phyloP scores from a whole-genome alignment of 2,113 vertebrate genomes.

The Corythornis madagascariensis region DNA sequence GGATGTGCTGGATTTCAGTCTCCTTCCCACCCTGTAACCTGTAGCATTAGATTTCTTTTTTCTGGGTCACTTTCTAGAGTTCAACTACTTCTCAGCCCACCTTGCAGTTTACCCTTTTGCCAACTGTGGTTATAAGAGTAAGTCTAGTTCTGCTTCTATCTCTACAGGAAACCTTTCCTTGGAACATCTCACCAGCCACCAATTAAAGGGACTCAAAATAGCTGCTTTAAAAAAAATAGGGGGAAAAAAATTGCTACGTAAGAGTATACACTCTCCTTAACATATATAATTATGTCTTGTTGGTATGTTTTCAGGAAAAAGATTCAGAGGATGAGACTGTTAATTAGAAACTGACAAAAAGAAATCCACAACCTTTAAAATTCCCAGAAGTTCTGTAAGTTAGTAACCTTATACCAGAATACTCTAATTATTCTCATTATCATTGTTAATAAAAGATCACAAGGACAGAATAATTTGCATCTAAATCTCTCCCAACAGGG shows the following conservation, averaged over 20 bases:
- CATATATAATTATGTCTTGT: rapidly evolving
- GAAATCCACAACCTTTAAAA: not conserved
- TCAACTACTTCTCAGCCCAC: not conserved
- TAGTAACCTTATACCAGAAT: not conserved
- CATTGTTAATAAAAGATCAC: not conserved
- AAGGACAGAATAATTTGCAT: not conserved
- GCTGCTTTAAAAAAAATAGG: not conserved
- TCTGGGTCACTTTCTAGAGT: not conserved
- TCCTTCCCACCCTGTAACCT: not conserved
- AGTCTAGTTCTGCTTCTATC: not conserved
- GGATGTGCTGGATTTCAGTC: not conserved
- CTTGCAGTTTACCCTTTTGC: not conserved
- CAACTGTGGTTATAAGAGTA: not conserved
- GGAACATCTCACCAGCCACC: not conserved
- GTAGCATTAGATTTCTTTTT: not conserved
- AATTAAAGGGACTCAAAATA: not conserved
- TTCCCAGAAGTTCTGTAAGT: not conserved
- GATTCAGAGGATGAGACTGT: not conserved
- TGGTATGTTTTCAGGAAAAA: not conserved
- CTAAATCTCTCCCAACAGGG: not conserved
- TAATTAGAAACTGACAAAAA: not conserved
- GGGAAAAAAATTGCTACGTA: rapidly evolving
- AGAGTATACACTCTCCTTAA: not conserved
- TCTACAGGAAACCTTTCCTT: not conserved
- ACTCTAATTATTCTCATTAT: not conserved